Evolutionary conservation across 2,113 vertebrate genomes (phyloP).

Genomic region (Austrofundulus limnaeus): DNA sequence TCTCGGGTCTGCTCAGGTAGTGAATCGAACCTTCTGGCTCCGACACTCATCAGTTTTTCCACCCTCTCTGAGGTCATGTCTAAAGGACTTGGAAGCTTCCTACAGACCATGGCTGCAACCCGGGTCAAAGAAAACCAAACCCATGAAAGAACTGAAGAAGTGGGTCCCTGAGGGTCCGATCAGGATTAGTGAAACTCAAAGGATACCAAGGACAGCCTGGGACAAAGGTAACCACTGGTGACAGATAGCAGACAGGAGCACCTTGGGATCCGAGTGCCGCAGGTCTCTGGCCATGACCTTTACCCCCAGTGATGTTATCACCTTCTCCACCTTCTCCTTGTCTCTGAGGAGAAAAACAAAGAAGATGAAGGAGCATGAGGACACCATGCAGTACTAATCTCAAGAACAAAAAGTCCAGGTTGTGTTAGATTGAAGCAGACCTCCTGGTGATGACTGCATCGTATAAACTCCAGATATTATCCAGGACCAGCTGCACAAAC

Average conservation of each 20-base stretch:
- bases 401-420: too few relatives aligned
- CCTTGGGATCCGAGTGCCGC: slow-evolving; percentile 90
- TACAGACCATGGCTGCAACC: slow-evolving; percentile 89
- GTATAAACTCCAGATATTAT: slow-evolving; percentile 97
- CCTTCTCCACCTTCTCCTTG: slow-evolving; percentile 93
- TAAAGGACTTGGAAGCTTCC: slow-evolving; percentile 90
- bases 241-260: slow-evolving; percentile 92
- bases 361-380: neutral
- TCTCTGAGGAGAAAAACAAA: slow-evolving; percentile 78
- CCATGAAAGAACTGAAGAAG: neutral
- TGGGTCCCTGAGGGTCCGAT: neutral
- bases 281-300: slow-evolving; percentile 86
- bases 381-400: too few relatives aligned
- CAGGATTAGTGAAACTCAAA: slow-evolving; percentile 1
- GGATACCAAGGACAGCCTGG: slow-evolving; percentile 93
- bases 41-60: slow-evolving; percentile 89
- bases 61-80: slow-evolving; percentile 87
- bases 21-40: slow-evolving; percentile 84
- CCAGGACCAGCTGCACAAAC: slow-evolving; percentile 95
- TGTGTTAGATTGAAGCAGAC: slow-evolving; percentile 62
- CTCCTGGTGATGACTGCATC: slow-evolving; percentile 90
- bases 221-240: slow-evolving; percentile 95
- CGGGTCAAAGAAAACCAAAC: slow-evolving; percentile 33
- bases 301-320: slow-evolving; percentile 87
- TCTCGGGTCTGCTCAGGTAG: slow-evolving; percentile 86